These are phyloP conservation scores for Cydia splendana DNA, from an alignment of 1,140 invertebrate genomes.

Conservation along the genomic window DNA sequence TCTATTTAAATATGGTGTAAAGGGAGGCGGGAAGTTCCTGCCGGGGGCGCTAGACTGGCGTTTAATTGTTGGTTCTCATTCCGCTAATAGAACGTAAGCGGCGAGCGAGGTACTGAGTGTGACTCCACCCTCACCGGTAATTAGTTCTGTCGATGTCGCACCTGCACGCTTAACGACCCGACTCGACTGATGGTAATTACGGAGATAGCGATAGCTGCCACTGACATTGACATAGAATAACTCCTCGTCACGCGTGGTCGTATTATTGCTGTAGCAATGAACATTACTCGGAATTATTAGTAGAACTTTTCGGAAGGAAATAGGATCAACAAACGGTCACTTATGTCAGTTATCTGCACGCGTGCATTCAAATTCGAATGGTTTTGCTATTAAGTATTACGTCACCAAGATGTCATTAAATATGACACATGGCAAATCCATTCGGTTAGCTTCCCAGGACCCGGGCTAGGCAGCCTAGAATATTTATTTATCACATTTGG, in stretches of 20 bases:
- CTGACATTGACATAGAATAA: constrained; percentile 2
- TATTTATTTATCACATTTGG: no score
- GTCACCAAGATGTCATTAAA: no score
- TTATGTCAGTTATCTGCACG: no score
- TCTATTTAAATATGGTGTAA: background rate
- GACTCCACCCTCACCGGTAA: background rate
- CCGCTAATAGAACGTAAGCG: background rate
- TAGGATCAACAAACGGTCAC: no score
- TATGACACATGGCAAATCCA: no score
- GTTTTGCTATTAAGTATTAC: no score
- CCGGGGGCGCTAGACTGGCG: background rate
- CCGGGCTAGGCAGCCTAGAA: no score
- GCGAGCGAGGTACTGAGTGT: background rate
- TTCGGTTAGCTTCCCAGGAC: no score
- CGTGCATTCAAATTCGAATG: no score
- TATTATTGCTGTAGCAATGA: background rate
- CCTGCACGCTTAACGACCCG: background rate
- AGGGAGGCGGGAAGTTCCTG: background rate
- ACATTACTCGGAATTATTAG: background rate
- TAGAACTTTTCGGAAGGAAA: background rate
- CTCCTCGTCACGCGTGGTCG: background rate
- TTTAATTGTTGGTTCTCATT: background rate
- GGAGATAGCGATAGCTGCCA: background rate
- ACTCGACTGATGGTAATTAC: background rate
- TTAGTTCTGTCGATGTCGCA: no score